Conservation (phyloP, 2,797 vertebrate genomes). For the Anguilla pacifica region DNA sequence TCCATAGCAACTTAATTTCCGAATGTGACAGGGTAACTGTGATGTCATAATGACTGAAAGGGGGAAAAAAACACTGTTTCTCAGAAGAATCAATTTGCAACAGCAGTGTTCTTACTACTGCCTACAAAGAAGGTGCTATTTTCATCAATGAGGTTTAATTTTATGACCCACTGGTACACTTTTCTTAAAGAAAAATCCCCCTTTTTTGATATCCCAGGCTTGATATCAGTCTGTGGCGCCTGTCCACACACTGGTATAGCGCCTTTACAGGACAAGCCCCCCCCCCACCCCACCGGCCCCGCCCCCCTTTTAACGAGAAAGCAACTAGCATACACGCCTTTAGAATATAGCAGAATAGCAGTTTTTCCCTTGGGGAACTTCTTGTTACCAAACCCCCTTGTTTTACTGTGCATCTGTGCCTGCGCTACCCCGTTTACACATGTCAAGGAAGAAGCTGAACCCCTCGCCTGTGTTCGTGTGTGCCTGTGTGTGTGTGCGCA, state of each 20-base stretch:
- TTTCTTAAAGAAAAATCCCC: not conserved
- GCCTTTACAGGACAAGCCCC: not conserved
- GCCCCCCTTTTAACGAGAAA: not conserved
- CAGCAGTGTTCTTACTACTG: too few species aligned
- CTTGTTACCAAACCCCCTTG: not conserved
- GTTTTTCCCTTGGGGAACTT: not conserved
- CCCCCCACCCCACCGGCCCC: not conserved
- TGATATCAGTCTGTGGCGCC: too few species aligned
- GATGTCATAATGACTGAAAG: too few species aligned
- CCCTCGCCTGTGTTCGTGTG: not conserved
- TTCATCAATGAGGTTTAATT: not conserved
- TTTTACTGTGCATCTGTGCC: not conserved
- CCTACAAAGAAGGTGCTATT: not conserved
- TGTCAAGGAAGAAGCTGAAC: not conserved
- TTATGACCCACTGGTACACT: not conserved
- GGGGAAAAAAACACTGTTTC: too few species aligned
- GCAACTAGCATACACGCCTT: not conserved
- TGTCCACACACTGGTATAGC: too few species aligned
- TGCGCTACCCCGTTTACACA: not conserved
- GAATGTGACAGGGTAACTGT: too few species aligned
- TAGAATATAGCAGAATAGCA: not conserved
- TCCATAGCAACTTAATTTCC: too few species aligned
- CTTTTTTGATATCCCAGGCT: too few species aligned
- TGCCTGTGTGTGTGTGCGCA: not conserved
- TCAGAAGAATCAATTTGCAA: too few species aligned